Conservation (phyloP, 2,797 vertebrate species). For the Danio aesculapii region DNA sequence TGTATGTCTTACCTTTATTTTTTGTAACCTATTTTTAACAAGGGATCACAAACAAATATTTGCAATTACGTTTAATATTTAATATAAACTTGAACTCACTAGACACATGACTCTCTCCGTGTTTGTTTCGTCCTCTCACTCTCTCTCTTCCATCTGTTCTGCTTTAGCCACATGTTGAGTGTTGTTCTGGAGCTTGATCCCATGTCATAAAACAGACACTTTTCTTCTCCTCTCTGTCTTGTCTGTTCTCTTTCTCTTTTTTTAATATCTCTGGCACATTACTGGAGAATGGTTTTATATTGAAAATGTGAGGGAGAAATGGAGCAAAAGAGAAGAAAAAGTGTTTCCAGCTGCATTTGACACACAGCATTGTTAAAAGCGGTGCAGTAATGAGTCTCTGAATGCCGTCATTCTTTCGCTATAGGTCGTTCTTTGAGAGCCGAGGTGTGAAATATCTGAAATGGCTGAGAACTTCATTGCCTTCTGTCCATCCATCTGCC, state of each 20-base stretch:
- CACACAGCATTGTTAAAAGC: slow-evolving; percentile 70
- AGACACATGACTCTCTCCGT: neutral
- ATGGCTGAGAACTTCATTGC: slow-evolving; percentile 74
- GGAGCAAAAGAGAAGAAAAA: slow-evolving; percentile 30
- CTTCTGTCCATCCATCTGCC: slow-evolving; percentile 54
- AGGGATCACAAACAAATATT: too few species aligned
- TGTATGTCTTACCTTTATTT: too few species aligned
- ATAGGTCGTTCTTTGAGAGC: slow-evolving; percentile 62
- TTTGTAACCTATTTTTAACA: too few species aligned
- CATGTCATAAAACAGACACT: slow-evolving; percentile 76
- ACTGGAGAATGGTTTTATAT: slow-evolving; percentile 71
- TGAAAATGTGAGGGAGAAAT: slow-evolving; percentile 56
- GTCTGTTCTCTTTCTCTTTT: slow-evolving; percentile 29
- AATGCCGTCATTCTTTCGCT: slow-evolving; percentile 69
- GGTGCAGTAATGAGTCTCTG: slow-evolving; percentile 71
- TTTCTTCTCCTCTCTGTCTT: slow-evolving; percentile 57
- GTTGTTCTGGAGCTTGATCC: slow-evolving; percentile 71
- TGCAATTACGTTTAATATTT: neutral
- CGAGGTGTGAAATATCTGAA: slow-evolving; percentile 75
- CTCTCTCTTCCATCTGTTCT: slow-evolving; percentile 77
- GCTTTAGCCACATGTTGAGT: slow-evolving; percentile 79
- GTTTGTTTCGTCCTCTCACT: too few species aligned
- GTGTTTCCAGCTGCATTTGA: slow-evolving; percentile 68
- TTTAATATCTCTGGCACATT: slow-evolving; percentile 62
- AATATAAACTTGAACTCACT: neutral